Percentiles rank a stretch among this genome's conserved stretches.
These are phyloP conservation scores for Cheilosia grossa DNA, from an alignment of 2,888 invertebrate species.

Conservation along the genomic window DNA sequence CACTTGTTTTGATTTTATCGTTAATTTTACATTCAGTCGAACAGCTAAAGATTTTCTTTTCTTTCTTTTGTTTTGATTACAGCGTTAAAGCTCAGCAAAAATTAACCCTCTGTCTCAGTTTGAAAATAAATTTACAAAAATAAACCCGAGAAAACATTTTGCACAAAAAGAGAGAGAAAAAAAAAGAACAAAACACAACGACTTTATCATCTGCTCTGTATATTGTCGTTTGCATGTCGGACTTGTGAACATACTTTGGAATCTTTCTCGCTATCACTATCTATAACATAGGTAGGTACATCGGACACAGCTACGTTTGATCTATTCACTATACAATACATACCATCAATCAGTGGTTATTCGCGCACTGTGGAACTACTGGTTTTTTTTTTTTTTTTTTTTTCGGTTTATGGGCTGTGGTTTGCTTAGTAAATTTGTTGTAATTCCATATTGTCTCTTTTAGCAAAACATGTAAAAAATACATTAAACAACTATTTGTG, in stretches of 20 bases:
- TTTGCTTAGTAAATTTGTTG: too few relatives aligned
- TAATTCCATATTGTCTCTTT: too few relatives aligned
- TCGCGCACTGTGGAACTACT: too few relatives aligned
- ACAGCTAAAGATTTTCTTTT: conserved; percentile 9
- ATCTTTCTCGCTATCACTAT: conserved; percentile 20
- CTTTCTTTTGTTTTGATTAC: conserved; percentile 38
- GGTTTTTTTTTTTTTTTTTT: too few relatives aligned
- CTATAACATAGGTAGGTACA: too few relatives aligned
- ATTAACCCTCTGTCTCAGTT: conserved; percentile 43
- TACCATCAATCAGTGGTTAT: too few relatives aligned
- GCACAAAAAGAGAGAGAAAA: conserved; percentile 20
- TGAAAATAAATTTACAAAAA: conserved; percentile 56
- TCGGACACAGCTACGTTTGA: too few relatives aligned
- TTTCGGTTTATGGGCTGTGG: too few relatives aligned
- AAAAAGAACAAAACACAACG: conserved; percentile 27
- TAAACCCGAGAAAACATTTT: conserved; percentile 49
- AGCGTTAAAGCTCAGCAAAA: conserved; percentile 49
- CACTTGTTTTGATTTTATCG: conserved; percentile 36
- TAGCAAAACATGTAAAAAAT: too few relatives aligned
- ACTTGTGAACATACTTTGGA: conserved; percentile 35
- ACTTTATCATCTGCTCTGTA: conserved; percentile 48
- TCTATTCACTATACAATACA: too few relatives aligned
- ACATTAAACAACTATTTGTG: too few relatives aligned
- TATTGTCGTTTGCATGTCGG: conserved; percentile 16
- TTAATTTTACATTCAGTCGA: conserved; percentile 31